Base-by-base conservation (phyloP, 2,797 vertebrate genomes). In the Hippocampus kuda region DNA sequence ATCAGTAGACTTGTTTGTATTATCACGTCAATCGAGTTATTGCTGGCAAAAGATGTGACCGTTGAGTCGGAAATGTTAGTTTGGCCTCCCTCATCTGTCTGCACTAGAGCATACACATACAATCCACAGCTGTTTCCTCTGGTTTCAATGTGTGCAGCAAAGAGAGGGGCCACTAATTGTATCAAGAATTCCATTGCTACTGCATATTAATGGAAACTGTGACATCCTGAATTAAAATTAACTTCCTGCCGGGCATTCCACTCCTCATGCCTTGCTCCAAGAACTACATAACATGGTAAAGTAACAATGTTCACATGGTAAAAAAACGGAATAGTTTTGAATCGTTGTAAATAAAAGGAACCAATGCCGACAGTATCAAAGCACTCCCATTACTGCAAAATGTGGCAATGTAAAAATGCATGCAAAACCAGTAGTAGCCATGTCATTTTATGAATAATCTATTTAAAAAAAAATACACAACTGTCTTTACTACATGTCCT, bases 121-220 rank as follows among this genome's bases (percentile, higher is more conserved):
- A 61, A 12, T 41, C 10, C 60, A 62, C 18, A 88, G 77, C 83
- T 89, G 85, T 75, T 87, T 88, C 85, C 85, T 85, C 68, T 72
- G 66, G 15, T 66, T 69, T 71, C 57, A 60, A 71, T 75, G 54
- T 75, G 69, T 22, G 57, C n/a, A 62, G 38, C 5, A 22, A 65
- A 66, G 54, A 57, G 63, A 71, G n/a, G 38, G 69, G 65, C 66
- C 38, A 26, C 8, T 57, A 27, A 68, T n/a, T 53, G 13, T 65
- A 13, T 68, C 15, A 62, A 26, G 8, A 2, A 26, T 60, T 30
- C 44, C 26, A 64, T 41, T 10, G 30, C 8, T 12, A 22, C 22
- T 22, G 27, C 20, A 41, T 34, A 62, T n/a, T 15, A 64, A 46
- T 11, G 5, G 62, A 26, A 16, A 30, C 30, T 30, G 15, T 30